Evolutionary conservation across 2,888 invertebrate genomes (phyloP).

Genomic region (Silvanus unidentatus): DNA sequence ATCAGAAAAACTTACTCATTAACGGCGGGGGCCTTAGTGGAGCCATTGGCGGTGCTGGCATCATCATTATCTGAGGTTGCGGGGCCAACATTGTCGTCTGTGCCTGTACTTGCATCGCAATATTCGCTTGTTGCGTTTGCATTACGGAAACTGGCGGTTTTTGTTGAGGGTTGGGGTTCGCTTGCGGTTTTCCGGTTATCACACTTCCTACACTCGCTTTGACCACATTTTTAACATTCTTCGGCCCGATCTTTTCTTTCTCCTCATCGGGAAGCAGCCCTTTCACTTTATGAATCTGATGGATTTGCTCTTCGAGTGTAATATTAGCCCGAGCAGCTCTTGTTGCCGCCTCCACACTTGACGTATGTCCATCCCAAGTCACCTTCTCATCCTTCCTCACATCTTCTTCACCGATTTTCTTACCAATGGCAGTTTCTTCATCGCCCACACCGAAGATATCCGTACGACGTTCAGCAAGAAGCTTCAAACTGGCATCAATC

Average conservation of each 20-base stretch:
- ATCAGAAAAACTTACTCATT: constrained; percentile 46
- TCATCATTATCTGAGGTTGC: constrained; percentile 58
- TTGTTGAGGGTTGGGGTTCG: constrained; percentile 28
- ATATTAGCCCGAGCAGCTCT: constrained; percentile 91
- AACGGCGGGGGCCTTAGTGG: constrained; percentile 54
- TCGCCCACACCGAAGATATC: constrained; percentile 99
- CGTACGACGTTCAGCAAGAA: constrained; percentile 96
- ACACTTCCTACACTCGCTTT: constrained; percentile 9
- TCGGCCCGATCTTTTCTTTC: constrained; percentile 95
- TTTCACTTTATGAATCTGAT: constrained; percentile 94
- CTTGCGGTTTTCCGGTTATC: constrained; percentile 46
- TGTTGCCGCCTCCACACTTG: constrained; percentile 92
- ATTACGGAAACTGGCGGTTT: constrained; percentile 42
- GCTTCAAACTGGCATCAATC: constrained; percentile 93
- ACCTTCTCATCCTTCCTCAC: constrained; percentile 81
- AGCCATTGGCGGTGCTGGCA: constrained; percentile 55
- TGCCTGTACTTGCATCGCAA: constrained; percentile 45
- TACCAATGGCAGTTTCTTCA: constrained; percentile 98
- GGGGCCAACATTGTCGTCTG: constrained; percentile 49
- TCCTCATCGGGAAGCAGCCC: constrained; percentile 92
- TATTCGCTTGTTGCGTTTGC: constrained; percentile 45
- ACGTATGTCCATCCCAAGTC: constrained; percentile 98
- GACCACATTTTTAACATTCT: constrained; percentile 53
- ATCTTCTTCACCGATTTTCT: constrained; percentile 89
- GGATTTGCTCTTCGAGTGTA: constrained; percentile 93